Evolutionary conservation across 1,140 invertebrate species (phyloP).

Genomic region (Riptortus pedestris): DNA sequence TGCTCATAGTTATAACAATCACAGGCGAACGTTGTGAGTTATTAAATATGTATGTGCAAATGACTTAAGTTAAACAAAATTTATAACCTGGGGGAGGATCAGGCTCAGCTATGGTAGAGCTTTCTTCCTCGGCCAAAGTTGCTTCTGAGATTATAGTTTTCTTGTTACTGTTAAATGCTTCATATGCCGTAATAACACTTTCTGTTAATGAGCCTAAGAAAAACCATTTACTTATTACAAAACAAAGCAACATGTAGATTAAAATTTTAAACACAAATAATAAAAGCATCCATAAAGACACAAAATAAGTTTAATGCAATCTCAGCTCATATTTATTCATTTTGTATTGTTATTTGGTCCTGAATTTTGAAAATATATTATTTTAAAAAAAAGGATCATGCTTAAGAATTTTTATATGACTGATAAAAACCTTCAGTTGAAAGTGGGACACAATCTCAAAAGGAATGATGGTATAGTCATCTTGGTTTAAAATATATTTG

Average conservation of each 20-base stretch:
- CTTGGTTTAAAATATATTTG: too few relatives aligned
- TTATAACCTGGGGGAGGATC: neutral
- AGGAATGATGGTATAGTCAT: too few relatives aligned
- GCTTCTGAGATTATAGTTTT: slow-evolving; percentile 23
- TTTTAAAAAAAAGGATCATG: too few relatives aligned
- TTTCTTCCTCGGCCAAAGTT: slow-evolving; percentile 22
- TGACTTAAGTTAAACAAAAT: slow-evolving; percentile 5
- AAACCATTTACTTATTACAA: neutral
- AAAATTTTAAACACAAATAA: neutral
- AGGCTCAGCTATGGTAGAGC: neutral
- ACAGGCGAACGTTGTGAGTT: neutral
- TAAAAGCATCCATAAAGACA: neutral
- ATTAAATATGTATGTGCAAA: slow-evolving; percentile 7
- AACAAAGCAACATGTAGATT: too few relatives aligned
- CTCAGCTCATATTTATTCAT: too few relatives aligned
- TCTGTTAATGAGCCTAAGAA: slow-evolving; percentile 46
- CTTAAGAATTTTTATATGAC: too few relatives aligned
- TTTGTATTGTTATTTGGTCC: too few relatives aligned
- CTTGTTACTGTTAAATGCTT: slow-evolving; percentile 34
- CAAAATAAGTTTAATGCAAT: neutral
- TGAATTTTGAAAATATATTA: too few relatives aligned
- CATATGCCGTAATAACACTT: slow-evolving; percentile 50
- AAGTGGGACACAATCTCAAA: too few relatives aligned
- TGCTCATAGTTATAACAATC: neutral
- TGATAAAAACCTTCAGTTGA: too few relatives aligned